Evolutionary conservation across 2,113 vertebrate genomes (phyloP).

Genomic region (Corythaixoides concolor): DNA sequence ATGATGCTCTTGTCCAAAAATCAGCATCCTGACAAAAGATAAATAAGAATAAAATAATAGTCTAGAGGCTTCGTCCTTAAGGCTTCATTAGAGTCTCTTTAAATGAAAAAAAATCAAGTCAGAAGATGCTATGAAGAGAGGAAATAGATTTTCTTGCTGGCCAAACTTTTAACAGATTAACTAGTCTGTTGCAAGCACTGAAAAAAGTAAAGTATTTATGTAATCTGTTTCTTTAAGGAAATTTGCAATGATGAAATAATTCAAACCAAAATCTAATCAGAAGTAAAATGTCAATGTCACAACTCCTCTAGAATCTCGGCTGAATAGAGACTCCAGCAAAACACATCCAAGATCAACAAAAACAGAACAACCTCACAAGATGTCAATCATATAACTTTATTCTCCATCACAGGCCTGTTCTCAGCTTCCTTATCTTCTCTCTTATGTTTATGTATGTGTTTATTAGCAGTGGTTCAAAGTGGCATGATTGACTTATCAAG

Average conservation of each 20-base stretch:
- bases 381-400: background rate
- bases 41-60: constrained; percentile 10
- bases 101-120: background rate
- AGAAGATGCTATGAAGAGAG: background rate
- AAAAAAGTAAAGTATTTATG: background rate
- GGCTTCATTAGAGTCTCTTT: background rate
- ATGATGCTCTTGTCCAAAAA: background rate
- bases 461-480: background rate
- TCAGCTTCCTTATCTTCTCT: background rate
- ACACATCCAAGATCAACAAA: background rate
- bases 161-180: background rate
- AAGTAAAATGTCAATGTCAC: background rate
- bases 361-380: background rate
- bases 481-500: background rate
- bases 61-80: background rate
- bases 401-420: background rate
- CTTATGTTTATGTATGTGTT: background rate
- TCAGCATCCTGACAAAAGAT: background rate
- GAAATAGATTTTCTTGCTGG: background rate
- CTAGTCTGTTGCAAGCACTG: background rate
- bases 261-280: background rate
- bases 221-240: background rate
- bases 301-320: background rate
- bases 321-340: background rate
- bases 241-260: background rate